Base-by-base conservation (phyloP, 2,797 vertebrate genomes). In the Sus cebifrons region DNA sequence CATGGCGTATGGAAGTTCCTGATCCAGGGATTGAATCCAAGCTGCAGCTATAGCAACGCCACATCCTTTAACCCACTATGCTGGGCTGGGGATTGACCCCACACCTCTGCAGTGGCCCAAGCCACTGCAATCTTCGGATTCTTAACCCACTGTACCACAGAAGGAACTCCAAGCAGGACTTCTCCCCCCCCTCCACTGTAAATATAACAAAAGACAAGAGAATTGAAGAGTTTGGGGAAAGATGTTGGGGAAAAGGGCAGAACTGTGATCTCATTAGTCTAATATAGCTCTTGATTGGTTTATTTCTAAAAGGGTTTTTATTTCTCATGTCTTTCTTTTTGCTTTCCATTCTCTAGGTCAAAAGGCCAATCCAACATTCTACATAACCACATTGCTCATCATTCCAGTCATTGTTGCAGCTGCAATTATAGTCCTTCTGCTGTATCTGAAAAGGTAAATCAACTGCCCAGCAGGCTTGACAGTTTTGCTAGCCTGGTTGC, bases 401-500 rank as follows among this genome's bases (percentile, higher is more conserved):
- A 96, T 99, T 89, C 98, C 98, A 0, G 86, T 98, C 92, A 86
- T 97, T 1, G 96, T 98, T 21, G 97, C 97, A 25, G 52, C 97
- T 2, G 96, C 98, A 49, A 97, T 95, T 4, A 90, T 98, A 89
- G 77, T 98, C 70, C 97, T 99, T 1, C 97, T 99, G 2, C 89
- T 98, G 79, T 98, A 99, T 89, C 96, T 99, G 11, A 99, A 99
- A 98, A 98, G 98, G 99, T 99, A 98, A 98, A 94, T 62, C 23
- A 21, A 52, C 56, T 27, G 14, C 44, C 36, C 27, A 11, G 62
- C 23, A 58, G 23, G n/a, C 36, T 74, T 90, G 64, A 62, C 1
- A 25, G n/a, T 86, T 91, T 74, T 78, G 74, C 79, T 83, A 52
- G 60, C 81, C 77, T 20, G 2, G 21, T 68, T 93, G 56, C 67